Conservation (phyloP, 2,113 vertebrate species). For the Indicator indicator region DNA sequence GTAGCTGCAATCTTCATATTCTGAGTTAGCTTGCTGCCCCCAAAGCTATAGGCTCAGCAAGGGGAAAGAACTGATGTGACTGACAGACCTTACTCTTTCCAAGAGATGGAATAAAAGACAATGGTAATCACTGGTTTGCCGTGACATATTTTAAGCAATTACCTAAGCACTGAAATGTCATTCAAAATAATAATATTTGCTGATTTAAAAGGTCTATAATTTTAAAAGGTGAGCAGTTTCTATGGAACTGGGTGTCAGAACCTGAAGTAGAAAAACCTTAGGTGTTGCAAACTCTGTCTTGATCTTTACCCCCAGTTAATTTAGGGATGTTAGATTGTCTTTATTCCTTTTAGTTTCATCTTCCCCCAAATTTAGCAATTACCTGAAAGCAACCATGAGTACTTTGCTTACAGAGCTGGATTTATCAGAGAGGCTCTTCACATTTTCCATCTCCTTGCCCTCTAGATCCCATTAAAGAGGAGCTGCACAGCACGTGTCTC, state of each 20-base stretch:
- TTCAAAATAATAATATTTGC: slow-evolving; percentile 15
- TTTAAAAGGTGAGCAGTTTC: neutral
- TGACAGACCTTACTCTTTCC: neutral
- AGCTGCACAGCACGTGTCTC: neutral
- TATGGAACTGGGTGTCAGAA: neutral
- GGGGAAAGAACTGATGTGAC: neutral
- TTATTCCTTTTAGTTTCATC: neutral
- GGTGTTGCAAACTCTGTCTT: neutral
- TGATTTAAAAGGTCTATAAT: neutral
- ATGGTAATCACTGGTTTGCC: neutral
- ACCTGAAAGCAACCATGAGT: neutral
- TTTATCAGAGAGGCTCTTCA: neutral
- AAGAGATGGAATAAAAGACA: neutral
- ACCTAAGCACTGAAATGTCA: neutral
- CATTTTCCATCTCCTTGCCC: neutral
- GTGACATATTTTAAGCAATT: neutral
- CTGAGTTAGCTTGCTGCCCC: neutral
- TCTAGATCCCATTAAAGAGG: slow-evolving; percentile 30
- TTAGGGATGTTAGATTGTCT: neutral
- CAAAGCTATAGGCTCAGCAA: neutral
- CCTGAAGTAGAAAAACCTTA: neutral
- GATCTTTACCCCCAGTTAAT: neutral
- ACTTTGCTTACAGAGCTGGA: neutral
- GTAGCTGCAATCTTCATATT: neutral
- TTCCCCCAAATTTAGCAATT: neutral